A percentile compares a stretch with the other conserved stretches of the same genome.
phyloP scores from a whole-genome alignment of 2,797 vertebrate genomes.

The Eutrigla gurnardus region DNA sequence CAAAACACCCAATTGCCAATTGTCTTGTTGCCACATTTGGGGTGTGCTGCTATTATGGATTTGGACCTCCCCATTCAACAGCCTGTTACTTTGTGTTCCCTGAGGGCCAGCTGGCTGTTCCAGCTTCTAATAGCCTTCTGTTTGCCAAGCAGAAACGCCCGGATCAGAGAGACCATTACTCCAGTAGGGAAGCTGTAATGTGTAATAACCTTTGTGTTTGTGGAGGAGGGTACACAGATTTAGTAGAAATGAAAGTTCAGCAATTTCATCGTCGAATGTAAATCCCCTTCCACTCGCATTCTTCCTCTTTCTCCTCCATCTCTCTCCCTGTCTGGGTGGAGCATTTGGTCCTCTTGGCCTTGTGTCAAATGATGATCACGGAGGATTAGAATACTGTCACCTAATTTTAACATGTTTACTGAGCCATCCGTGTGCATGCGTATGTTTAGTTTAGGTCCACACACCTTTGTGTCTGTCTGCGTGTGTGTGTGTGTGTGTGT shows the following conservation, averaged over 20 bases:
- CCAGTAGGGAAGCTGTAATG: slow-evolving; percentile 22
- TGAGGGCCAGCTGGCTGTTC: slow-evolving; percentile 65
- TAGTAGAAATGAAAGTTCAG: slow-evolving; percentile 37
- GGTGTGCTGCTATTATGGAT: slow-evolving; percentile 54
- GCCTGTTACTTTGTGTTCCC: slow-evolving; percentile 67
- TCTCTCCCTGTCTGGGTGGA: slow-evolving; percentile 22
- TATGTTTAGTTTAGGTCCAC: slow-evolving; percentile 22
- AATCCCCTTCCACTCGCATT: slow-evolving; percentile 3
- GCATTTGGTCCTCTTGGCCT: slow-evolving; percentile 48
- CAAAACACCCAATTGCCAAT: slow-evolving; percentile 9
- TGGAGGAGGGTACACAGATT: slow-evolving; percentile 24
- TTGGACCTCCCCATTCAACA: slow-evolving; percentile 56
- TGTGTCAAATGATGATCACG: slow-evolving; percentile 22
- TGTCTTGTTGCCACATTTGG: slow-evolving; percentile 35
- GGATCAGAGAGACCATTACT: slow-evolving; percentile 42
- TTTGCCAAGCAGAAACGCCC: slow-evolving; percentile 61
- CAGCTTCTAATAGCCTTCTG: slow-evolving; percentile 68
- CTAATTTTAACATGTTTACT: slow-evolving; percentile 54
- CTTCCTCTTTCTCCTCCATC: neutral
- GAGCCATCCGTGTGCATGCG: slow-evolving; percentile 13
- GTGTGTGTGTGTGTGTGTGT: slow-evolving; percentile 9
- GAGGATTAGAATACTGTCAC: slow-evolving; percentile 45
- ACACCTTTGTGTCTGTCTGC: slow-evolving; percentile 1
- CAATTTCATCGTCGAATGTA: slow-evolving; percentile 12
- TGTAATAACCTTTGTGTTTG: slow-evolving; percentile 49